A percentile compares a stretch with the other conserved stretches of the same genome.
phyloP scores from a whole-genome alignment of 2,888 invertebrate genomes.

The Chromoteleia sp. region DNA sequence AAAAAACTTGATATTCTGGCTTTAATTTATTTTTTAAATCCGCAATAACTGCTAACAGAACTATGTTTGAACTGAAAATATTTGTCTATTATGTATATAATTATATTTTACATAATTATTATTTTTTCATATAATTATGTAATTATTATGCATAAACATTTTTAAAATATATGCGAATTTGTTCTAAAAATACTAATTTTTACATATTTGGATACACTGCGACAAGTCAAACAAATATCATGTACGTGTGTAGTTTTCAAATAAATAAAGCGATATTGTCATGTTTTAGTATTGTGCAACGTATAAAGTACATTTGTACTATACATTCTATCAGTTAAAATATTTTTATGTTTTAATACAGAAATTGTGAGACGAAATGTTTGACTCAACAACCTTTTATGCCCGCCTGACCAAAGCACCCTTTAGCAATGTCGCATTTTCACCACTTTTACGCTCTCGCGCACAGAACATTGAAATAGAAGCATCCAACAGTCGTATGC shows the following conservation, averaged over 20 bases:
- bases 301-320: constrained; percentile 32
- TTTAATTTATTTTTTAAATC: no score
- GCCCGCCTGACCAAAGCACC: constrained; percentile 44
- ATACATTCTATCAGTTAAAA: constrained; percentile 18
- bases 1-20: no score
- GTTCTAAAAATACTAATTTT: no score
- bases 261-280: constrained; percentile 5
- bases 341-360: constrained; percentile 39
- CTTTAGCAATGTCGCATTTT: constrained; percentile 75
- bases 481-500: constrained; percentile 79
- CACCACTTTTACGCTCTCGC: constrained; percentile 82
- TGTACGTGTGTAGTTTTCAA: neutral
- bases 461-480: constrained; percentile 83
- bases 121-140: no score
- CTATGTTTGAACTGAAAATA: no score
- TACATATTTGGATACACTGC: no score
- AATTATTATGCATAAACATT: no score
- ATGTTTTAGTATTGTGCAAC: constrained; percentile 16
- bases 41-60: no score
- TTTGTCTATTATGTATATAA: no score
- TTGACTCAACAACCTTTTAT: constrained; percentile 68
- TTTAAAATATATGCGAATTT: no score
- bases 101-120: no score
- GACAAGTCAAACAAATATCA: no score
- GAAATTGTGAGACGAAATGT: constrained; percentile 36